A percentile compares a stretch with the other conserved stretches of the same genome.
These are phyloP conservation scores for Ephydatia muelleri DNA, from an alignment of 37 sponge, comb jelly and placozoan genomes.

Conservation along the genomic window DNA sequence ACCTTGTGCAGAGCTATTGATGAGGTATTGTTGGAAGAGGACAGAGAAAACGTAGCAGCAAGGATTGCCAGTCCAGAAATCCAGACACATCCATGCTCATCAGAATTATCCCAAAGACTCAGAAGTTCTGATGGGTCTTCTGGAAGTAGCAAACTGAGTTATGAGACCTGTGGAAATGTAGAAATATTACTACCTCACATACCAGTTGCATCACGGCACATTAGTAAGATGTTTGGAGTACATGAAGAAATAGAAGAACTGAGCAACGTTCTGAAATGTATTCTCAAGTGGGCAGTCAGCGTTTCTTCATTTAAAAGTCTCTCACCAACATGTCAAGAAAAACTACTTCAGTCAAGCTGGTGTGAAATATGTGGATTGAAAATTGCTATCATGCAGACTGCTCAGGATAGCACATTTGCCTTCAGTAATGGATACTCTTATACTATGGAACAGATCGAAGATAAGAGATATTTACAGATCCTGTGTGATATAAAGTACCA, in stretches of 20 bases:
- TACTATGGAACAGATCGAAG: not conserved
- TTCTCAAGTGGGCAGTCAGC: not conserved
- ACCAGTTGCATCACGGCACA: not conserved
- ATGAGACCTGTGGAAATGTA: too few species aligned
- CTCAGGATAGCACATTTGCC: not conserved
- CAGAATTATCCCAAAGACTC: not conserved
- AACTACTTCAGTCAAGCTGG: not conserved
- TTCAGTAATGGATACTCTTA: not conserved
- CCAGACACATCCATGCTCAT: not conserved
- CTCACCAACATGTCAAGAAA: not conserved
- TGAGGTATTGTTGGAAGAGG: not conserved
- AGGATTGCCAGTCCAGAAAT: not conserved
- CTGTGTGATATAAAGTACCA: not conserved
- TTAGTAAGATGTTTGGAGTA: not conserved
- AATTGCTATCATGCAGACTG: not conserved
- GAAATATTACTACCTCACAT: not conserved
- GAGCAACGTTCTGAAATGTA: not conserved
- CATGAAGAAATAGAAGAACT: not conserved
- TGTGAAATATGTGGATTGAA: not conserved
- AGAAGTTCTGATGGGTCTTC: not conserved
- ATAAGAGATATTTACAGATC: not conserved
- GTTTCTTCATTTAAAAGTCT: not conserved
- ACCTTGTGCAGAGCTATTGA: not conserved
- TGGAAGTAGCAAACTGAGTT: not conserved
- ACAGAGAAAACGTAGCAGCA: not conserved